Percentiles rank a stretch among this genome's conserved stretches.
Conservation (phyloP, 2,113 vertebrate genomes). For the Microtus ochrogaster region DNA sequence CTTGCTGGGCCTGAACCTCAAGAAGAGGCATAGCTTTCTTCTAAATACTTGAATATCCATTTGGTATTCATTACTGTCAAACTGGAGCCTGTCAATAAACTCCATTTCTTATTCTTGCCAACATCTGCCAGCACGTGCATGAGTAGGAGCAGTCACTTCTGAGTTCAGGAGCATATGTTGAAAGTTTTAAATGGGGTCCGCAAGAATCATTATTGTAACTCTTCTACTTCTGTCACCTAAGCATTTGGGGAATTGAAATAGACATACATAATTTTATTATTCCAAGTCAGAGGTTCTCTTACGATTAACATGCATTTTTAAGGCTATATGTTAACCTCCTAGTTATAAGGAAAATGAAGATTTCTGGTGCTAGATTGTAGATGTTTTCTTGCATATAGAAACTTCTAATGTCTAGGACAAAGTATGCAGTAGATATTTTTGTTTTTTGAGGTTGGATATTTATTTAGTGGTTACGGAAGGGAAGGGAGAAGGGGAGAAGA, state of each 20-base stretch:
- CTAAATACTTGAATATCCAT: background rate
- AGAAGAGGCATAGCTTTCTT: background rate
- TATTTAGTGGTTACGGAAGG: too few relatives aligned
- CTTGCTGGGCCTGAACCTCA: background rate
- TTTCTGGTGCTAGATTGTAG: constrained; percentile 27
- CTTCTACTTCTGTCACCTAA: background rate
- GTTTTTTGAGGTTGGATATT: too few relatives aligned
- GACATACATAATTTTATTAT: background rate
- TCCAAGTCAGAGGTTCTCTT: background rate
- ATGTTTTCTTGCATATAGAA: constrained; percentile 47
- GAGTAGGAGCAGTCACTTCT: background rate
- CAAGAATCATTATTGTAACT: background rate
- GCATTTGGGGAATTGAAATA: constrained; percentile 8
- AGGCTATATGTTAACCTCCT: background rate
- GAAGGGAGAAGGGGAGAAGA: too few relatives aligned
- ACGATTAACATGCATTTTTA: background rate
- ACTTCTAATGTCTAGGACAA: background rate
- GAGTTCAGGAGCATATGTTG: background rate
- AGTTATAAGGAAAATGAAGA: constrained; percentile 36
- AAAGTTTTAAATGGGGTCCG: background rate
- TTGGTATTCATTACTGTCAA: background rate
- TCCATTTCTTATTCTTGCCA: background rate
- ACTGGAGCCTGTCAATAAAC: background rate
- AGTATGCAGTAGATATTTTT: constrained; percentile 3
- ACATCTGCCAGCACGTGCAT: background rate